These are phyloP conservation scores for Pollenia labialis DNA, from an alignment of 2,888 invertebrate genomes.

Conservation along the genomic window DNA sequence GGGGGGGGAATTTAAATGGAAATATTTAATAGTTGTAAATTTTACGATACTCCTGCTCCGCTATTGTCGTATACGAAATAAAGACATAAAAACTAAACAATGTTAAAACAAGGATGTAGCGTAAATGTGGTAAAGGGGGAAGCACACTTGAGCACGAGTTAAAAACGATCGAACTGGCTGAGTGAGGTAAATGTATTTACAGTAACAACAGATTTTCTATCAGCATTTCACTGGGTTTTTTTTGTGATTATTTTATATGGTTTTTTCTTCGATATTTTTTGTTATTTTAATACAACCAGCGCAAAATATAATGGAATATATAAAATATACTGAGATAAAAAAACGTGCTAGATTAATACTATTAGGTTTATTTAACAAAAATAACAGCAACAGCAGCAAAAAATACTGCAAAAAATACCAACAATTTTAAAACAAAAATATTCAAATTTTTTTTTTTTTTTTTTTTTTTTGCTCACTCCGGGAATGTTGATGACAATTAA, in stretches of 20 bases:
- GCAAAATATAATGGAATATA: constrained; percentile 15
- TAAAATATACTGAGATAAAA: constrained; percentile 19
- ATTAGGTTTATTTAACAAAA: constrained; percentile 21
- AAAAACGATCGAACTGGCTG: constrained; percentile 30
- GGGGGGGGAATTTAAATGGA: not conserved
- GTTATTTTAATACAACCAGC: not conserved
- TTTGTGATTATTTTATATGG: constrained; percentile 12
- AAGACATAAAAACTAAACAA: constrained; percentile 13
- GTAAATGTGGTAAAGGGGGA: not conserved
- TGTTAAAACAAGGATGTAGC: not conserved
- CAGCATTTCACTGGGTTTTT: constrained; percentile 37
- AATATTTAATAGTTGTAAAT: not conserved
- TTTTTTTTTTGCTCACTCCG: not conserved
- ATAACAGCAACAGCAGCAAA: not conserved
- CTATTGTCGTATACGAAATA: constrained; percentile 18
- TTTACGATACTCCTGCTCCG: not conserved
- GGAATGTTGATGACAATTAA: constrained; percentile 48
- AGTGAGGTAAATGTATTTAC: constrained; percentile 23
- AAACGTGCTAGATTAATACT: constrained; percentile 27
- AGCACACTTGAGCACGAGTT: constrained; percentile 8
- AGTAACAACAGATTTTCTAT: constrained; percentile 63
- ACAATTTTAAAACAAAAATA: not conserved
- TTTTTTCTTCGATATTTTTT: not conserved
- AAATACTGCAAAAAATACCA: not conserved
- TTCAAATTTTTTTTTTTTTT: not conserved